These are phyloP conservation scores for Nymphalis io DNA, from an alignment of 1,140 invertebrate genomes.

Conservation along the genomic window DNA sequence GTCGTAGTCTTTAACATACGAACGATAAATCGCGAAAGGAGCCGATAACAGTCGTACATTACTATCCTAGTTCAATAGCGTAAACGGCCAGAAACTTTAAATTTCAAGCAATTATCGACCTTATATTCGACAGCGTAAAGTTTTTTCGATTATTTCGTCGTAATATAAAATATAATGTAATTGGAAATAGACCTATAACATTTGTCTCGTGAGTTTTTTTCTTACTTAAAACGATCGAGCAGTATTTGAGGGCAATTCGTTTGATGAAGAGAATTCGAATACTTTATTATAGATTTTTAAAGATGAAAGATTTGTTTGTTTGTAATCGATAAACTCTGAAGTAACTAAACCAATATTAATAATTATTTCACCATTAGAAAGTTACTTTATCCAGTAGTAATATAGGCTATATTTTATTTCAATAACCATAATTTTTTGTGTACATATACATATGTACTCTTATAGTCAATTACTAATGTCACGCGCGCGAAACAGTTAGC, in stretches of 20 bases:
- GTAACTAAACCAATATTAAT: no score
- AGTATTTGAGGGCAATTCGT: neutral
- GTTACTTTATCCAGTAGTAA: no score
- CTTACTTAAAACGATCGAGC: slow-evolving; percentile 7
- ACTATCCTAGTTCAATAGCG: slow-evolving; percentile 34
- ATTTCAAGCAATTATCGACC: slow-evolving; percentile 10
- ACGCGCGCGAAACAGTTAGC: no score
- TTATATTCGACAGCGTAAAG: neutral
- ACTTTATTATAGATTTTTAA: no score
- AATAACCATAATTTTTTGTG: no score
- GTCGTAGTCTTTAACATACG: slow-evolving; percentile 39
- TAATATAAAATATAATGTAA: slow-evolving; percentile 9
- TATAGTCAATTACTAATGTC: no score
- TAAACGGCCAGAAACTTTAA: slow-evolving; percentile 18
- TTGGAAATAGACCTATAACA: slow-evolving; percentile 15
- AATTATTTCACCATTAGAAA: no score
- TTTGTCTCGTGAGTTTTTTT: slow-evolving; percentile 21
- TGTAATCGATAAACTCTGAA: no score
- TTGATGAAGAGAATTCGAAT: neutral
- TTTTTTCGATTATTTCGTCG: neutral
- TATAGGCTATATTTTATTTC: no score
- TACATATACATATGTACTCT: no score
- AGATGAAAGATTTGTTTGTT: no score
- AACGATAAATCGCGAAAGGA: slow-evolving; percentile 32
- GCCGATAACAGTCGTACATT: slow-evolving; percentile 39